Conservation (phyloP, 2,888 invertebrate species). For the Pseudococcus jackbeardsleyi region DNA sequence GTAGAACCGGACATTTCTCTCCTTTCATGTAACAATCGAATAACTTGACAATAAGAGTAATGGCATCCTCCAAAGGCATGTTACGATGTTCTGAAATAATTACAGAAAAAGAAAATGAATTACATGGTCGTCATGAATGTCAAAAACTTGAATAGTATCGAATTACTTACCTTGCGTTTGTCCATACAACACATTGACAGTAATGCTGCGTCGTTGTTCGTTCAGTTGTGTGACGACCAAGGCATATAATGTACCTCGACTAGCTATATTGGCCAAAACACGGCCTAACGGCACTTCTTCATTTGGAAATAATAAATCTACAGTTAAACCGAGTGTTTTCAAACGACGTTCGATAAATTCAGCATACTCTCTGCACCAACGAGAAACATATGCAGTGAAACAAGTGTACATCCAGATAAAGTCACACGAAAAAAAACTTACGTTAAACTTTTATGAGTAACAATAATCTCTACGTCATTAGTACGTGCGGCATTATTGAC, state of each 20-base stretch:
- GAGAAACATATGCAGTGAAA: neutral
- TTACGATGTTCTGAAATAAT: conserved; percentile 87
- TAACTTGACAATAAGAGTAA: conserved; percentile 82
- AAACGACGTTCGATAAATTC: conserved; percentile 87
- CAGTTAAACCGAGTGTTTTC: conserved; percentile 82
- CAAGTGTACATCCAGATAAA: neutral
- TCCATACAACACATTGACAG: conserved; percentile 91
- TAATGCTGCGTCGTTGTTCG: conserved; percentile 87
- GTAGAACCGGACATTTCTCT: conserved; percentile 71
- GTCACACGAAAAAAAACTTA: conserved; percentile 72
- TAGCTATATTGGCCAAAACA: conserved; percentile 88
- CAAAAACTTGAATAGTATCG: neutral
- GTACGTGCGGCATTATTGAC: conserved; percentile 65
- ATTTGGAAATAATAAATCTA: conserved; percentile 91
- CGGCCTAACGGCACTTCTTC: conserved; percentile 86
- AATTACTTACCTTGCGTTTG: conserved; percentile 82
- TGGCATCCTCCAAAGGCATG: conserved; percentile 94
- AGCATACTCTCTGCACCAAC: conserved; percentile 80
- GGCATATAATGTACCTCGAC: conserved; percentile 90
- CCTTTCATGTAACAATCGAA: conserved; percentile 76
- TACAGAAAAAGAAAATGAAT: too few relatives aligned
- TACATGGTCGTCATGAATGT: too few relatives aligned
- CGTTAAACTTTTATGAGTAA: conserved; percentile 85
- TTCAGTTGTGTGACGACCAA: conserved; percentile 89
- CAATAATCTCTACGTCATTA: conserved; percentile 93